Evolutionary conservation across 1,140 invertebrate species (phyloP), one percentile per base, ranked within the genome.

Genomic region (Wiebesia pumilae): DNA sequence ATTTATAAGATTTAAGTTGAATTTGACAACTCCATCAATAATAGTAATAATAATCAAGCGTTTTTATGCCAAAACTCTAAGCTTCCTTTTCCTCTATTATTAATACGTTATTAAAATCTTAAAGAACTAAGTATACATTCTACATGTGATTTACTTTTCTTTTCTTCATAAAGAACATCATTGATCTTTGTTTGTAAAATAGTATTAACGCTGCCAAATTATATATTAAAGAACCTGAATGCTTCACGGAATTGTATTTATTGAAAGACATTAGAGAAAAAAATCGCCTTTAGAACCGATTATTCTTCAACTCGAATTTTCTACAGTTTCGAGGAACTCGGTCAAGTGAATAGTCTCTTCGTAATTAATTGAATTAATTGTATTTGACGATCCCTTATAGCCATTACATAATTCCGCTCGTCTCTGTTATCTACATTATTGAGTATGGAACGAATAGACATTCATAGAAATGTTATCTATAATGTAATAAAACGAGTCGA

Each of bases 311-410:
- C 24, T 75, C 38, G 71, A 82, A 77, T 38, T 81, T 80, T 54
- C 43, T 43, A n/a, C 21, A 3, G n/a, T 33, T 58, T 47, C 69
- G 54, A 67, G 75, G 62, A 84, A 79, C 83, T 84, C 83, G 43
- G 83, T 84, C 83, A 69, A 84, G 33, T 73, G n/a, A 38, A 79
- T 35, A n/a, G 1, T 27, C 24, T 19, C 16, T 54, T 14, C 38
- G 1, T 27, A 14, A 67, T 24, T 4, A 81, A 65, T 40, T 81
- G 7, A 47, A 79, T 79, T 79, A 35, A n/a, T 79, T 71, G 33
- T 21, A 38, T 71, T 33, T 33, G 30, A 71, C 33, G 3, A 71
- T 51, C 10, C 40, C 38, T 80, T 62, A 54, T 43, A 62, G 38
- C 40, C 10, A 51, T 81, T 47, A n/a, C 33, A 27, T 33, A 69